phyloP scores from a whole-genome alignment of 1,140 invertebrate genomes.

The Panulirus ornatus region DNA sequence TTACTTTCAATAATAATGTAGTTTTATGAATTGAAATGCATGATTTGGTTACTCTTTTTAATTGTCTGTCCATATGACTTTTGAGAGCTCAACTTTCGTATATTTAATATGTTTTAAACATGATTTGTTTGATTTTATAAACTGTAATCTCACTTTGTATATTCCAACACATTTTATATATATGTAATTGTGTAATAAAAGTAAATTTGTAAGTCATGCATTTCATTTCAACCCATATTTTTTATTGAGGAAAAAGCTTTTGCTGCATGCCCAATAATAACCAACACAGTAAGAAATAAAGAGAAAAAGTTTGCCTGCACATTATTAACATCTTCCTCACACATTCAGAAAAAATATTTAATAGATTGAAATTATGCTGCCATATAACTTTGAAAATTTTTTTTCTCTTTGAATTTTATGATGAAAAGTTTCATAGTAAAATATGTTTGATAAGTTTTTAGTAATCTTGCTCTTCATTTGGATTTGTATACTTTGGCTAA shows the following conservation, averaged over 20 bases:
- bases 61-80: neutral
- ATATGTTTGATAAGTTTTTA: too few species aligned
- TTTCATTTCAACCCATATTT: conserved; percentile 43
- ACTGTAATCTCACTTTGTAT: neutral
- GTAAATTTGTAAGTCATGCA: conserved; percentile 21
- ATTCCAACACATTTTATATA: neutral
- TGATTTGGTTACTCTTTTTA: neutral
- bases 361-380: too few species aligned
- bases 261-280: conserved; percentile 11
- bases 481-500: too few species aligned
- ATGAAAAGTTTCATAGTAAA: too few species aligned
- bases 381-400: too few species aligned
- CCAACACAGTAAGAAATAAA: too few species aligned
- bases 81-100: neutral
- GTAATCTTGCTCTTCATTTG: too few species aligned
- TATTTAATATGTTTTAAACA: neutral
- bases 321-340: too few species aligned
- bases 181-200: conserved; percentile 28
- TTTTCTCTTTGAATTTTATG: too few species aligned
- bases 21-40: conserved; percentile 2
- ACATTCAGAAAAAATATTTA: too few species aligned
- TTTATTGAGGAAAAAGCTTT: neutral
- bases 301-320: too few species aligned
- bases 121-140: neutral
- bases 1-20: neutral